Percentiles rank a stretch among this genome's conserved stretches.
phyloP scores from a whole-genome alignment of 2,888 invertebrate genomes.

The Latrodectus hesperus region DNA sequence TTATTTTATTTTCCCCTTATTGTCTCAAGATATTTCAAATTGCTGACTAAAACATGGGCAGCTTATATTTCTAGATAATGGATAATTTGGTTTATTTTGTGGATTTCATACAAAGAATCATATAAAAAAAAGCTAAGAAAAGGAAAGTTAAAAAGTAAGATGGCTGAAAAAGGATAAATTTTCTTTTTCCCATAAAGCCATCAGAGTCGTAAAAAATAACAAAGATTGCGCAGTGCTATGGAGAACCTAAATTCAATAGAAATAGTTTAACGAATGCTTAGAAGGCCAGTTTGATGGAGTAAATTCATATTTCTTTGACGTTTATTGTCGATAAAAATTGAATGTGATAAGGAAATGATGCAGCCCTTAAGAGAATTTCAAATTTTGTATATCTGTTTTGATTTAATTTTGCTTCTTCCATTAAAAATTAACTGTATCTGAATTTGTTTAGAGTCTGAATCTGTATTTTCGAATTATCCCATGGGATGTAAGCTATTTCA shows the following conservation, averaged over 20 bases:
- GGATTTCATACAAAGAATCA: neutral
- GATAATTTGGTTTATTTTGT: neutral
- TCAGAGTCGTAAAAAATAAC: slow-evolving; percentile 28
- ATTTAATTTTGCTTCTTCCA: neutral
- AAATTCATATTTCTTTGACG: slow-evolving; percentile 30
- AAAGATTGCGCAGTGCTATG: neutral
- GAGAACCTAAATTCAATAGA: neutral
- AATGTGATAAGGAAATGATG: neutral
- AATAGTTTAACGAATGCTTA: slow-evolving; percentile 30
- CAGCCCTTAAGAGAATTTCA: neutral
- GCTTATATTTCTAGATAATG: neutral
- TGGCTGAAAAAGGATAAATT: neutral
- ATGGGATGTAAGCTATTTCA: too few relatives aligned
- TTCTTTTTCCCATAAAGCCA: slow-evolving; percentile 37
- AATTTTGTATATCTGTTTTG: neutral
- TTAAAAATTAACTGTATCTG: too few relatives aligned
- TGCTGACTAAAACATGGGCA: neutral
- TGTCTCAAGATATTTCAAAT: neutral
- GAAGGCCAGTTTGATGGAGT: slow-evolving; percentile 4
- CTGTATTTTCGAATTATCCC: too few relatives aligned
- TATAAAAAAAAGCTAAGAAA: neutral
- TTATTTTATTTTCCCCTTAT: neutral
- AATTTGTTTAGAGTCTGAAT: too few relatives aligned
- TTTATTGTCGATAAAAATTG: slow-evolving; percentile 29
- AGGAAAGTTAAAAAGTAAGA: neutral